Evolutionary conservation across 1,140 invertebrate species (phyloP).

Genomic region (Meloidogyne exigua): DNA sequence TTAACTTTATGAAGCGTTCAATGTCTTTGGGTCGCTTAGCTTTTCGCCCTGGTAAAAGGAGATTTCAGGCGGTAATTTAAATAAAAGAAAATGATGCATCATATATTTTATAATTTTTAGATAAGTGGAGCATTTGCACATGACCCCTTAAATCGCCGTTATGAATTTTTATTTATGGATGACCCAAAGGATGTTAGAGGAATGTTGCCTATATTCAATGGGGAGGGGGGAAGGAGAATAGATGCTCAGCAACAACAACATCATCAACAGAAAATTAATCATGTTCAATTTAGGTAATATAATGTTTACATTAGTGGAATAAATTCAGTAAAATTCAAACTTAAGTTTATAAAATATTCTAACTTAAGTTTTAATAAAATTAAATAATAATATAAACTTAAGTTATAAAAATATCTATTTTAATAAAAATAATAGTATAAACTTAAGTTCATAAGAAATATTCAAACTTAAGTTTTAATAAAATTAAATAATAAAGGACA

Average conservation of each 20-base stretch:
- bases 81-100: not conserved
- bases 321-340: no score
- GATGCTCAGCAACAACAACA: not conserved
- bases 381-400: no score
- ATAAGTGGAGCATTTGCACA: conserved; percentile 17
- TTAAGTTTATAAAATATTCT: no score
- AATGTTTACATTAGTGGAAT: not conserved
- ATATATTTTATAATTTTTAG: not conserved
- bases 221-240: not conserved
- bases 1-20: conserved; percentile 17
- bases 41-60: conserved; percentile 18
- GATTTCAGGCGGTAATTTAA: not conserved
- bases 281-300: not conserved
- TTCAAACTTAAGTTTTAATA: no score
- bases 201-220: not conserved
- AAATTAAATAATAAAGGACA: no score
- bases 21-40: conserved; percentile 23
- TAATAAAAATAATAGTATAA: no score
- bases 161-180: conserved; percentile 17
- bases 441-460: no score
- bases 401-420: no score
- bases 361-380: no score
- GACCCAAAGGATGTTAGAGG: not conserved
- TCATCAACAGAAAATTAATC: conserved; percentile 3
- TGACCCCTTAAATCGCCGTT: conserved; percentile 11